These are phyloP conservation scores for Monarcha castaneiventris DNA, from an alignment of 2,113 vertebrate genomes.

Conservation along the genomic window DNA sequence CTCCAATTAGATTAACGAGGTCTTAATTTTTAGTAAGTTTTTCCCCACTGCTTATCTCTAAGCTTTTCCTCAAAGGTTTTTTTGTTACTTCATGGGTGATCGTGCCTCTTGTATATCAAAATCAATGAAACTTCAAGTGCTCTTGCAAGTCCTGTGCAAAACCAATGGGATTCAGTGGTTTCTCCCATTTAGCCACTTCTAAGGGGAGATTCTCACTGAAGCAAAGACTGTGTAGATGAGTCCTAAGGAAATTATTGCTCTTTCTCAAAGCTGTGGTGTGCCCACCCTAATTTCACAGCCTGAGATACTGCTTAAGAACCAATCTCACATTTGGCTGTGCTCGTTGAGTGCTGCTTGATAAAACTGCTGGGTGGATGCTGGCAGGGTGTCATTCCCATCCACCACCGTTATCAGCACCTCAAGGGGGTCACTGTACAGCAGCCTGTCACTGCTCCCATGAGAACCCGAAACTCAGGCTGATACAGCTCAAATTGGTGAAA, in stretches of 20 bases:
- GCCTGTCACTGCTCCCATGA: slow-evolving; percentile 71
- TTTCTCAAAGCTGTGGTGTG: background rate
- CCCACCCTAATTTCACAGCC: background rate
- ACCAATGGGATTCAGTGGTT: background rate
- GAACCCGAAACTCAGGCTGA: slow-evolving; percentile 72
- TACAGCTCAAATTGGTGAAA: background rate
- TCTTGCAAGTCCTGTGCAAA: background rate
- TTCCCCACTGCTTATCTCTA: background rate
- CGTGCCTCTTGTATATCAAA: background rate
- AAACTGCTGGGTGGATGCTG: slow-evolving; percentile 71
- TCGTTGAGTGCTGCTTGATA: slow-evolving; percentile 76
- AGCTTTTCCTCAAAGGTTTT: background rate
- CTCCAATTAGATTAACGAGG: background rate
- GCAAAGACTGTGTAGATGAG: background rate
- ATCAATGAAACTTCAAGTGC: background rate
- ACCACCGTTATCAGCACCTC: slow-evolving; percentile 71
- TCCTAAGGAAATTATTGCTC: background rate
- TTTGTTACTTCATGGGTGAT: background rate
- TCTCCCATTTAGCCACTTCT: background rate
- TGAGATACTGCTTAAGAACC: background rate
- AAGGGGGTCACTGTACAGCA: slow-evolving; percentile 72
- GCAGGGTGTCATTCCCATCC: slow-evolving; percentile 76
- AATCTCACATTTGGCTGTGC: slow-evolving; percentile 46
- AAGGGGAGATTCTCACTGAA: background rate
- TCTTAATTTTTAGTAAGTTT: background rate